phyloP scores from a whole-genome alignment of 2,888 invertebrate species.

The Fragum fragum region DNA sequence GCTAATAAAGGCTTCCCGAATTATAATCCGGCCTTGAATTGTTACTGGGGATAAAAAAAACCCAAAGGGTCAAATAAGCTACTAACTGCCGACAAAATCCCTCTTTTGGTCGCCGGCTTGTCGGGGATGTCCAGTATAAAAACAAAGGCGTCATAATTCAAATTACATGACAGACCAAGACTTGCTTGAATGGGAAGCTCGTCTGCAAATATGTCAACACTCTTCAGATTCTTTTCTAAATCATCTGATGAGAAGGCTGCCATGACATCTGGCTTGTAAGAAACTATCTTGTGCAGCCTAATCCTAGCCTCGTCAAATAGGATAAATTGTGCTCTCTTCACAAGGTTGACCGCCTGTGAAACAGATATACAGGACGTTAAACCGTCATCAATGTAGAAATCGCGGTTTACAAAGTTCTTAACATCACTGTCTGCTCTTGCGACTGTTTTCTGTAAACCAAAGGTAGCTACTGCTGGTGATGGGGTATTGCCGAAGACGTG shows the following conservation, averaged over 20 bases:
- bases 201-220: constrained; percentile 56
- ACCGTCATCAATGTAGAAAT: constrained; percentile 74
- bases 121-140: not conserved
- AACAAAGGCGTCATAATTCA: constrained; percentile 41
- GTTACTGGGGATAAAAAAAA: not conserved
- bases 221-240: constrained; percentile 53
- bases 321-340: constrained; percentile 53
- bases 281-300: constrained; percentile 24
- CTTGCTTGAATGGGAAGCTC: constrained; percentile 39
- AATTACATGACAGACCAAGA: constrained; percentile 57
- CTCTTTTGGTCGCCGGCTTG: not conserved
- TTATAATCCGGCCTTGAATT: too few species aligned
- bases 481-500: constrained; percentile 65
- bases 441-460: constrained; percentile 25
- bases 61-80: not conserved
- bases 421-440: constrained; percentile 36
- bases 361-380: constrained; percentile 47
- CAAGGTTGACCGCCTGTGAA: constrained; percentile 39
- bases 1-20: too few species aligned
- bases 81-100: not conserved
- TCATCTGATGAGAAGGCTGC: constrained; percentile 37
- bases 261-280: constrained; percentile 16
- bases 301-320: constrained; percentile 25
- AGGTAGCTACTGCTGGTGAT: constrained; percentile 64
- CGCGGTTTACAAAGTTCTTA: constrained; percentile 33